phyloP scores from a whole-genome alignment of 2,113 vertebrate species.

The Erythrocercus mccallii region DNA sequence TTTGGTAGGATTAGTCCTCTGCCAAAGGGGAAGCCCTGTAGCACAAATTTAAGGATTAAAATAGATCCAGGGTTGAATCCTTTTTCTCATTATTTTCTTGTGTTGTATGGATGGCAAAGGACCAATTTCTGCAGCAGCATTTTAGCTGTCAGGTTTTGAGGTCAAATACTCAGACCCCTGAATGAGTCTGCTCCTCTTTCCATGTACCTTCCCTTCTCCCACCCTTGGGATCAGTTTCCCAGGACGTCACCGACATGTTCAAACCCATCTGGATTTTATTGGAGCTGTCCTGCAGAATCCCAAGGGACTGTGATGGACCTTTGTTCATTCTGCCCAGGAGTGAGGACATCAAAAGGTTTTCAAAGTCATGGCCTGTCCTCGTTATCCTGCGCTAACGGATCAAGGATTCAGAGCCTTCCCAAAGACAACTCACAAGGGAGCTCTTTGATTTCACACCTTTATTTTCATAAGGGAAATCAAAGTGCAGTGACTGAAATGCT shows the following conservation, averaged over 20 bases:
- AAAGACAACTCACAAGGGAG: not conserved
- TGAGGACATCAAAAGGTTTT: not conserved
- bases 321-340: not conserved
- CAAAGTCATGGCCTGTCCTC: not conserved
- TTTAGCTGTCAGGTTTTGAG: not conserved
- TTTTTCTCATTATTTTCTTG: not conserved
- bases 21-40: not conserved
- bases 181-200: not conserved
- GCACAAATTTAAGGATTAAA: not conserved
- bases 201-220: rapidly evolving
- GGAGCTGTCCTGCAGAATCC: not conserved
- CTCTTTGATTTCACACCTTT: not conserved
- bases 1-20: not conserved
- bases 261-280: not conserved
- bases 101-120: rapidly evolving
- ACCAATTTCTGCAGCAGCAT: not conserved
- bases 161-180: not conserved
- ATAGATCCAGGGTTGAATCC: not conserved
- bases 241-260: not conserved
- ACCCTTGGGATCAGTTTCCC: not conserved
- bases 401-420: not conserved
- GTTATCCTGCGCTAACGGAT: not conserved
- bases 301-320: not conserved
- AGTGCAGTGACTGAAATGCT: not conserved
- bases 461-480: not conserved